phyloP scores from a whole-genome alignment of 2,888 invertebrate genomes.

The Himalopsyche tibetana region DNA sequence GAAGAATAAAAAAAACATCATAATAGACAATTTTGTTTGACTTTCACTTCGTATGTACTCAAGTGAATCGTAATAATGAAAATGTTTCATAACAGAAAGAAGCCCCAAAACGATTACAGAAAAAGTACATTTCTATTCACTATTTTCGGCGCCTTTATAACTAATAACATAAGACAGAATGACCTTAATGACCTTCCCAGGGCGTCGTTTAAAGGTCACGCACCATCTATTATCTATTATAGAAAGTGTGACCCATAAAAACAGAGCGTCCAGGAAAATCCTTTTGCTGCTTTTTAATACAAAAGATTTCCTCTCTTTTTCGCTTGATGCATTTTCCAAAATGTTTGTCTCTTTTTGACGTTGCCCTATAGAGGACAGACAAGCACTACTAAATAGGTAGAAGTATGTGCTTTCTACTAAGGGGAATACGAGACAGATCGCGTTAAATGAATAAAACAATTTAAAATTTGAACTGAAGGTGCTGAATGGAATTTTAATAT shows the following conservation, averaged over 20 bases:
- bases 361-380: background rate
- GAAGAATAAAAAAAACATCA: no score
- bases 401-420: background rate
- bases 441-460: background rate
- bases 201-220: conserved; percentile 26
- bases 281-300: conserved; percentile 3
- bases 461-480: no score
- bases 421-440: background rate
- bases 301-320: conserved; percentile 1
- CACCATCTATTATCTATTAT: conserved; percentile 34
- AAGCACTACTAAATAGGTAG: background rate
- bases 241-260: conserved; percentile 1
- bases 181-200: conserved; percentile 12
- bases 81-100: conserved; percentile 1
- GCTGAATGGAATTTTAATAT: no score
- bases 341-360: background rate
- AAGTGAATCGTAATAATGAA: background rate
- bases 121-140: conserved; percentile 19
- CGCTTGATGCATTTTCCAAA: background rate
- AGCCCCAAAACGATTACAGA: conserved; percentile 8
- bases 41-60: no score
- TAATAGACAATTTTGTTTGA: no score
- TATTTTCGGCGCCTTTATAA: conserved; percentile 12
- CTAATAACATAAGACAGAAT: conserved; percentile 26
- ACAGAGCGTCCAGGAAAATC: background rate